Evolutionary conservation across 2,113 vertebrate genomes (phyloP), one percentile per base, ranked within the genome.

Genomic region (Cryptoleucopteryx plumbea): DNA sequence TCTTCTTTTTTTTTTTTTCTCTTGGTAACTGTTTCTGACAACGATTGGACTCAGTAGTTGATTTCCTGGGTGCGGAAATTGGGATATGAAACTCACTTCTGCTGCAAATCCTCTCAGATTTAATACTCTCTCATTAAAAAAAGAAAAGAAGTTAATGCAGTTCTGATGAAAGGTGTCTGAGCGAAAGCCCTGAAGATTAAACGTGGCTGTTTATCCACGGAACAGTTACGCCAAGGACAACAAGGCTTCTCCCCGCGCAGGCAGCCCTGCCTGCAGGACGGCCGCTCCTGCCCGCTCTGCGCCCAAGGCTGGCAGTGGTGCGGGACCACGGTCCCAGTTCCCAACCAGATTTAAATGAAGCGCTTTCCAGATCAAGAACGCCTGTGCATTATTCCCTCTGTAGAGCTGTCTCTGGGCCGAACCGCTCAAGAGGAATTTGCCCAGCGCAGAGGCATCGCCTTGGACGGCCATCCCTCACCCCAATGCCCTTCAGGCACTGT

Each of bases 111-210:
- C 66, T 75, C 65, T 63, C 2, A 6, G 45, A 43, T 70, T 83
- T 94, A 86, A 74, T 34, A 40, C 63, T 86, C 53, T 67, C 82
- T 59, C 90, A 88, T 93, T 91, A 78, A 53, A 92, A 86, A 90
- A 71, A 66, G 52, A 59, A 75, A 71, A 82, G 15, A 55, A 92
- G 63, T 73, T 65, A 84, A 86, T 32, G 14, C 47, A 56, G 42
- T 61, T 42, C n/a, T 82, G 82, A 82, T 86, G 66, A 77, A 90
- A 95, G 79, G 94, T 92, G 67, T 36, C 27, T 10, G 52, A 88
- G n/a, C 1, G 1, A 91, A 87, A 88, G 78, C 73, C 9, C 52
- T 91, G 82, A 73, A 82, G 67, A 90, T 88, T 34, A 90, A 88
- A 79, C 1, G 6, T 9, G 43, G 23, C 43, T 95, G 82, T 93